These are phyloP conservation scores for Dryocosmus kuriphilus DNA, from an alignment of 2,888 invertebrate genomes.

Conservation along the genomic window DNA sequence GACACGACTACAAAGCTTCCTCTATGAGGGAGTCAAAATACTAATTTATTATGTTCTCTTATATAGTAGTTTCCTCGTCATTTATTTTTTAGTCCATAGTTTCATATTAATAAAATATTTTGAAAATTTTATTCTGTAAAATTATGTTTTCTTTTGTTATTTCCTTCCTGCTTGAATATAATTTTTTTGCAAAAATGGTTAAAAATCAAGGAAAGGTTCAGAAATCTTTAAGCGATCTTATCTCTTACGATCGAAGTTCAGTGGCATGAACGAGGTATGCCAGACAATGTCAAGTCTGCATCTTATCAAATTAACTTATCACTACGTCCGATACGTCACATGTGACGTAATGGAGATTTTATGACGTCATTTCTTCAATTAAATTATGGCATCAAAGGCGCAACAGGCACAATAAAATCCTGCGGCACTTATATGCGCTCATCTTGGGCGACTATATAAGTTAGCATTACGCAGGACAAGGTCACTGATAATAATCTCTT, in stretches of 20 bases:
- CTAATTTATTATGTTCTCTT: too few species aligned
- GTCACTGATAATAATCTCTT: neutral
- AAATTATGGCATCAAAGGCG: neutral
- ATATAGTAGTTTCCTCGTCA: too few species aligned
- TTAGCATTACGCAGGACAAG: neutral
- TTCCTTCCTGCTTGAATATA: too few species aligned
- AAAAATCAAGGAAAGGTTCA: neutral
- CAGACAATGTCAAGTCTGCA: neutral
- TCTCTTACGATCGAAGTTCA: neutral
- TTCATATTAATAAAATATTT: too few species aligned
- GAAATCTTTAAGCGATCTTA: neutral
- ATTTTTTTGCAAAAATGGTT: neutral
- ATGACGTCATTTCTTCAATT: neutral
- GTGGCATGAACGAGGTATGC: neutral
- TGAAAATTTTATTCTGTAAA: too few species aligned
- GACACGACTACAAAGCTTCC: too few species aligned
- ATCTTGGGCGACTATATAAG: neutral
- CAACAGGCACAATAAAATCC: neutral
- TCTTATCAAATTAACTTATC: conserved; percentile 11
- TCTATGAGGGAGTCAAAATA: too few species aligned
- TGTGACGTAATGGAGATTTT: neutral
- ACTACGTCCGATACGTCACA: neutral
- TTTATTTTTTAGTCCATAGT: too few species aligned
- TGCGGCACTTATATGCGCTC: neutral
- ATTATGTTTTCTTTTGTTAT: neutral